Evolutionary conservation across 2,888 invertebrate species (phyloP).

Genomic region (Phania funesta): DNA sequence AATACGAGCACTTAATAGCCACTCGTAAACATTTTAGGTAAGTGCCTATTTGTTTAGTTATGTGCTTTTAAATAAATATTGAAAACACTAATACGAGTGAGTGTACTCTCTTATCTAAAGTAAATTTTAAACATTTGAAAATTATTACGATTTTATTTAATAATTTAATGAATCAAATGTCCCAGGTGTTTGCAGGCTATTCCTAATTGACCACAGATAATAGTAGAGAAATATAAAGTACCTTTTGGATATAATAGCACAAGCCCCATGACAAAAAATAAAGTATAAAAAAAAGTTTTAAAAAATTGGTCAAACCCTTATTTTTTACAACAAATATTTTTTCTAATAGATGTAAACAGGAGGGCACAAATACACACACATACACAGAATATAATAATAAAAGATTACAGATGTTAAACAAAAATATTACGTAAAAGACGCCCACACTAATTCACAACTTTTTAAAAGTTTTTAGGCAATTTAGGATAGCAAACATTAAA

Average conservation of each 20-base stretch:
- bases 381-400: neutral
- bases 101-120: neutral
- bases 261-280: neutral
- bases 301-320: slow-evolving; percentile 22
- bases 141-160: neutral
- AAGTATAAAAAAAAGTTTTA: slow-evolving; percentile 11
- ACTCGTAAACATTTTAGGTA: neutral
- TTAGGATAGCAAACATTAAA: slow-evolving; percentile 26
- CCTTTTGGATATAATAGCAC: slow-evolving; percentile 25
- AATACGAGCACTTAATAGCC: too few relatives aligned
- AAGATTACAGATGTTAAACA: slow-evolving; percentile 37
- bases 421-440: slow-evolving; percentile 14
- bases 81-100: neutral
- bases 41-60: neutral
- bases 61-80: too few relatives aligned
- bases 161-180: neutral
- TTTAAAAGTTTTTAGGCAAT: slow-evolving; percentile 21
- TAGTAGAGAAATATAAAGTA: neutral
- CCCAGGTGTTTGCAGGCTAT: slow-evolving; percentile 50
- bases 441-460: neutral
- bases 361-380: neutral
- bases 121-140: neutral
- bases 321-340: slow-evolving; percentile 23
- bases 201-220: slow-evolving; percentile 51
- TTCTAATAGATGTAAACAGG: slow-evolving; percentile 33